These are phyloP conservation scores for Lagopus leucura DNA, from an alignment of 2,113 vertebrate species.

Conservation along the genomic window DNA sequence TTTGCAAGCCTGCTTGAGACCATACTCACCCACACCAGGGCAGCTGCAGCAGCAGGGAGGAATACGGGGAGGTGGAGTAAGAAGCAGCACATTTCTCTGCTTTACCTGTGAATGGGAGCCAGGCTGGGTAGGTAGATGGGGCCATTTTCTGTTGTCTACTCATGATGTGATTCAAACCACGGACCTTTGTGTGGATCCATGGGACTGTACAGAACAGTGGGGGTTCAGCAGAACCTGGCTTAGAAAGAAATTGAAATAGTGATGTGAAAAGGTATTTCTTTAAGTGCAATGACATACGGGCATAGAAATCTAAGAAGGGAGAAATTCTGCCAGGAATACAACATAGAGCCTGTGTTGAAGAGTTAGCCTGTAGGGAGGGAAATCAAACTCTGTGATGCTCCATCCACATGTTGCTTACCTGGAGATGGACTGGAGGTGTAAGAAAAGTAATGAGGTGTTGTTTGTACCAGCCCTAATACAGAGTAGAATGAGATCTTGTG, in stretches of 20 bases:
- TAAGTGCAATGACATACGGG: neutral
- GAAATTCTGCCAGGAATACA: neutral
- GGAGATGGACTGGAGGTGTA: neutral
- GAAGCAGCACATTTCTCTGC: neutral
- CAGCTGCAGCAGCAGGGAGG: neutral
- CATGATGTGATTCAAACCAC: neutral
- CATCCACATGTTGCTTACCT: neutral
- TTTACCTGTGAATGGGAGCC: neutral
- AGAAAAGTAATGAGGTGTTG: neutral
- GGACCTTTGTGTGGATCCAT: fast-evolving
- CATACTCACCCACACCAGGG: fast-evolving
- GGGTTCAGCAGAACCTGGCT: neutral
- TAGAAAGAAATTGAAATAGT: neutral
- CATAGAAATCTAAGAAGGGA: neutral
- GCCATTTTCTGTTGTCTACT: neutral
- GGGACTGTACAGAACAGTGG: neutral
- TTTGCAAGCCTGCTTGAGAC: neutral
- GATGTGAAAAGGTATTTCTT: neutral
- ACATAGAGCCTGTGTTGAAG: neutral
- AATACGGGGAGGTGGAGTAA: fast-evolving
- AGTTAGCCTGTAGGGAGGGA: neutral
- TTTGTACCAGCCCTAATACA: neutral
- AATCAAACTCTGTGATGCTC: neutral
- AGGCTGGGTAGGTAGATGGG: neutral
- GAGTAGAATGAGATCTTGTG: neutral